phyloP scores from a whole-genome alignment of 2,797 vertebrate species.

The Microcaecilia unicolor region DNA sequence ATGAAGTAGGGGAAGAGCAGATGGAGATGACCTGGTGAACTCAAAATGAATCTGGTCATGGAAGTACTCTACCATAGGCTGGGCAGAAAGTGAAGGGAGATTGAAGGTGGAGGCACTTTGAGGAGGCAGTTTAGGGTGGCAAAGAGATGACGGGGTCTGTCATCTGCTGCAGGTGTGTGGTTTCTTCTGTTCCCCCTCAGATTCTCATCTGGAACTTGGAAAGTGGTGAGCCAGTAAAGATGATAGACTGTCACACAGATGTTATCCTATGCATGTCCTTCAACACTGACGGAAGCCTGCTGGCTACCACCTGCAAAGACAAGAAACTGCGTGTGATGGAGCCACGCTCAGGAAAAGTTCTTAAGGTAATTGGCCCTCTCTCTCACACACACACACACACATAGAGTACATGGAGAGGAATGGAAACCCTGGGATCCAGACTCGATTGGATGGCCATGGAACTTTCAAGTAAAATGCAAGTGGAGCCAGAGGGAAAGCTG shows the following conservation, averaged over 20 bases:
- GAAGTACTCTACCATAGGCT: no score
- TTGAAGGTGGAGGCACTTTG: no score
- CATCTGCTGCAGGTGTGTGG: no score
- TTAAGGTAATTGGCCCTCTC: conserved; percentile 63
- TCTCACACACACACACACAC: not conserved
- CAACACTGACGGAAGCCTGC: conserved; percentile 86
- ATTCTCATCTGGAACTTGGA: conserved; percentile 98
- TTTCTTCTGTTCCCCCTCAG: conserved; percentile 49
- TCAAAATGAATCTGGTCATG: no score
- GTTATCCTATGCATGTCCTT: conserved; percentile 96
- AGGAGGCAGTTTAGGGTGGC: no score
- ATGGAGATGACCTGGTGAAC: no score
- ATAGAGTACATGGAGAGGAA: rapidly evolving
- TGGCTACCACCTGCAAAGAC: conserved; percentile 94
- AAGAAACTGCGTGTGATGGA: conserved; percentile 87
- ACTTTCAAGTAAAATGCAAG: no score
- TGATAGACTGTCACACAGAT: conserved; percentile 94
- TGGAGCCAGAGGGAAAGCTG: no score
- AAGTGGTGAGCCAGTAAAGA: conserved; percentile 87
- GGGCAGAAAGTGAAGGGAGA: no score
- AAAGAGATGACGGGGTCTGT: no score
- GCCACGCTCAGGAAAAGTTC: conserved; percentile 81
- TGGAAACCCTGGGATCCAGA: rapidly evolving
- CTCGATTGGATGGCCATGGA: not conserved
- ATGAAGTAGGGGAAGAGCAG: no score